Conservation (phyloP, 2,888 invertebrate species). For the Tachina lurida region DNA sequence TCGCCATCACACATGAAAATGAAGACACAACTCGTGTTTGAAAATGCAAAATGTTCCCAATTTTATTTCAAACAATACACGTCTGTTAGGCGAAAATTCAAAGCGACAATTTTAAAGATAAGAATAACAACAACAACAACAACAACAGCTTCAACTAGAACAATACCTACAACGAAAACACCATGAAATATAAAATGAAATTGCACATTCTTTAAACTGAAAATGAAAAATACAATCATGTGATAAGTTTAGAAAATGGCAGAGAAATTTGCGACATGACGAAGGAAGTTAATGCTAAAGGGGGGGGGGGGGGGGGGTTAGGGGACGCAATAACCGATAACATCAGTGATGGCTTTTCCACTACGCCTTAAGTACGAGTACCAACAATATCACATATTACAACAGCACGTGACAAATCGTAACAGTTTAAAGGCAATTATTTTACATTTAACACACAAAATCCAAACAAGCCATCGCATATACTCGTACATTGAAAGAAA, state of each 20-base stretch:
- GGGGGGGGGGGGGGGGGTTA: not conserved
- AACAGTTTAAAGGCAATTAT: constrained; percentile 73
- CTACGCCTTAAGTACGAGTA: constrained; percentile 5
- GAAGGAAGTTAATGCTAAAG: not conserved
- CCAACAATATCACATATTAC: constrained; percentile 1
- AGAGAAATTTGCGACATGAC: constrained; percentile 15
- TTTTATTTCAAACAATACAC: constrained; percentile 64
- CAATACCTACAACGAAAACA: constrained; percentile 25
- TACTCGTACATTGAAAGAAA: not conserved
- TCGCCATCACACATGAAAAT: constrained; percentile 15
- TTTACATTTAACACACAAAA: constrained; percentile 63
- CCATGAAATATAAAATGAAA: constrained; percentile 28
- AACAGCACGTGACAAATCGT: constrained; percentile 73
- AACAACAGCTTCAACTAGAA: constrained; percentile 22
- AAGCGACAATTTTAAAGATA: constrained; percentile 66
- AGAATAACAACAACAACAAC: constrained; percentile 44
- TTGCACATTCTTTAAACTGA: constrained; percentile 33
- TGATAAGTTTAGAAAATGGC: constrained; percentile 50
- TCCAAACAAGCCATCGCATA: constrained; percentile 10
- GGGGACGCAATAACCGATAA: constrained; percentile 56
- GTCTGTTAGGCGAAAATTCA: constrained; percentile 62
- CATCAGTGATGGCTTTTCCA: constrained; percentile 57
- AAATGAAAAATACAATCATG: constrained; percentile 41
- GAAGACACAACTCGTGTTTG: constrained; percentile 21
- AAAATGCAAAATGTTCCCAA: constrained; percentile 59